Evolutionary conservation across 2,888 invertebrate species (phyloP), one percentile per base, ranked within the genome.

Genomic region (Melanostoma scalare): DNA sequence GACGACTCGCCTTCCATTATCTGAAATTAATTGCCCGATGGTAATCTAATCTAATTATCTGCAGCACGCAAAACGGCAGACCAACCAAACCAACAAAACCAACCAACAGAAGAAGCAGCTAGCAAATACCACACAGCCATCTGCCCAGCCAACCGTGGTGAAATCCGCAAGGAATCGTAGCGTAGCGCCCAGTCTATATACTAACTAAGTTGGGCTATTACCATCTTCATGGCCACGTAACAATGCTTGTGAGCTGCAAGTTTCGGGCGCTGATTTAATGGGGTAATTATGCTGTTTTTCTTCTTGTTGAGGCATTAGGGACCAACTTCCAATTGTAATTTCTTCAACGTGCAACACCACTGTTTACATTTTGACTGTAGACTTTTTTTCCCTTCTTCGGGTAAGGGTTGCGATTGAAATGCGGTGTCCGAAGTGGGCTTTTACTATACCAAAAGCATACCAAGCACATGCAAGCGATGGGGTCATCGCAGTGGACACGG

Each of bases 21-120:
- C 74, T 84, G 75, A 84, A 84, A 84, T 84, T 84, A 84, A 84
- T 84, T 84, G 84, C 74, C 84, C 71, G 84, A 84, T 84, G 84
- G 79, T 84, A 84, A 84, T 84, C 84, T 79, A 84, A 84, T 84
- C 84, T 79, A 84, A 84, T 84, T 84, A 84, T 84, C 84, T 84
- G 74, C 67, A 67, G 65, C 84, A 84, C 84, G 84, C 84, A 84
- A 84, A 75, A 78, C 82, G 61, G 36, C 56, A 50, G 56, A 42
- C 69, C 44, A 56, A 68, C 72, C 60, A 46, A 20, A 50, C 48
- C 44, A 56, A 68, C 72, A 53, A 46, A 20, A 50, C 48, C 10
- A 33, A 53, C 20, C 10, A 53, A 48, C 20, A 48, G 50, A 48
- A 63, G 61, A 61, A 61, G 31, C 48, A 67, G 50, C 61, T 35